Evolutionary conservation across 2,113 vertebrate species (phyloP).

Genomic region (Eurypyga helias): DNA sequence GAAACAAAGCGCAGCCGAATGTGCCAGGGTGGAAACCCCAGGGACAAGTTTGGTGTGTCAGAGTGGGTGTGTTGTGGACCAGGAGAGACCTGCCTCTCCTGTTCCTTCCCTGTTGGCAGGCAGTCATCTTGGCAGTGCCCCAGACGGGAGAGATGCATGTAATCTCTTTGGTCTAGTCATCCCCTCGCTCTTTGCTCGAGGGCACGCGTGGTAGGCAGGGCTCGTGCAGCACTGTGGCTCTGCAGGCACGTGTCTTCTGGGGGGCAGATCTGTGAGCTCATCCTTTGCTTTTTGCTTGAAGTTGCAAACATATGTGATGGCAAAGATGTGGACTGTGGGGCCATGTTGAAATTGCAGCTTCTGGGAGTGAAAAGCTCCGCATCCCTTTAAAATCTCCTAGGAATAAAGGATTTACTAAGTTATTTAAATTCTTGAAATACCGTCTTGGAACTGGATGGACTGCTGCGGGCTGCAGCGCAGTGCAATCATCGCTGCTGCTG

Average conservation of each 20-base stretch:
- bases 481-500: neutral
- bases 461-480: neutral
- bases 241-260: neutral
- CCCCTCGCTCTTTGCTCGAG: neutral
- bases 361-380: neutral
- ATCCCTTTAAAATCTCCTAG: neutral
- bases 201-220: neutral
- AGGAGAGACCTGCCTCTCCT: neutral
- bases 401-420: neutral
- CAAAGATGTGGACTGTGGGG: neutral
- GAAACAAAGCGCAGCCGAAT: neutral
- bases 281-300: neutral
- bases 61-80: neutral
- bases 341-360: neutral
- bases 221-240: neutral
- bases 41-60: neutral
- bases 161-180: neutral
- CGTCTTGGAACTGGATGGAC: neutral
- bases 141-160: neutral
- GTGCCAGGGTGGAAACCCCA: neutral
- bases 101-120: neutral
- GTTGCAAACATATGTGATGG: neutral
- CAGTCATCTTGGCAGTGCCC: neutral
- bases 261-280: neutral
- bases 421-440: neutral